Percentiles rank a stretch among this genome's conserved stretches.
Evolutionary conservation across 2,888 invertebrate species (phyloP).

Genomic region (Leptinotarsa peninsularis): DNA sequence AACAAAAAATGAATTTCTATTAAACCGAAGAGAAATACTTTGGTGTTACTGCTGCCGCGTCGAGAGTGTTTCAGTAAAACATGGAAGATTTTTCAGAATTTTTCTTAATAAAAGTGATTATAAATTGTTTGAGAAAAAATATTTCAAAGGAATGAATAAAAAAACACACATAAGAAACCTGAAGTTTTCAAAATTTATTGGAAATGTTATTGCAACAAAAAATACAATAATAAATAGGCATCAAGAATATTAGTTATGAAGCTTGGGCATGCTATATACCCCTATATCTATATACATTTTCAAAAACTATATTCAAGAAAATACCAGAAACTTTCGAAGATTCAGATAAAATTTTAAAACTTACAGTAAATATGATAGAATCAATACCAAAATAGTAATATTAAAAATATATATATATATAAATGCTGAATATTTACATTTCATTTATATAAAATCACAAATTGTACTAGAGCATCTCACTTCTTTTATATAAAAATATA

Average conservation of each 20-base stretch:
- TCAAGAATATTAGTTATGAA: slow-evolving; percentile 27
- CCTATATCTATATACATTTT: slow-evolving; percentile 15
- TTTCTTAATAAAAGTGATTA: not conserved
- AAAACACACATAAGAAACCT: slow-evolving; percentile 28
- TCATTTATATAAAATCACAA: slow-evolving; percentile 20
- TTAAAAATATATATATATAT: slow-evolving; percentile 1
- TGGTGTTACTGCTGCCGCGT: too few relatives aligned
- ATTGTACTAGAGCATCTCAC: slow-evolving; percentile 26
- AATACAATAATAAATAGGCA: slow-evolving; percentile 32
- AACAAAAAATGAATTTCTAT: too few relatives aligned
- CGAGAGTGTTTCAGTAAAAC: too few relatives aligned
- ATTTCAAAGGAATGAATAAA: slow-evolving; percentile 12
- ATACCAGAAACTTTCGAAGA: not conserved
- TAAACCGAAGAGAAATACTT: too few relatives aligned
- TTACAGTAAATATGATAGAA: not conserved
- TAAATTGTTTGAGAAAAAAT: not conserved
- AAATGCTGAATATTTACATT: slow-evolving; percentile 12
- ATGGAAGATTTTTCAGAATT: not conserved
- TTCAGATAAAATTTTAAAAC: not conserved
- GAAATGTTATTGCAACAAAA: slow-evolving; percentile 23
- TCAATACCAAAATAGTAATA: not conserved
- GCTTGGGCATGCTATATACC: slow-evolving; percentile 16
- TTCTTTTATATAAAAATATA: slow-evolving; percentile 15
- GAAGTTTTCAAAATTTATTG: slow-evolving; percentile 32
- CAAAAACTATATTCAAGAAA: slow-evolving; percentile 6